Evolutionary conservation across 2,113 vertebrate genomes (phyloP), one percentile per base, ranked within the genome.

Genomic region (Hippolais icterina): DNA sequence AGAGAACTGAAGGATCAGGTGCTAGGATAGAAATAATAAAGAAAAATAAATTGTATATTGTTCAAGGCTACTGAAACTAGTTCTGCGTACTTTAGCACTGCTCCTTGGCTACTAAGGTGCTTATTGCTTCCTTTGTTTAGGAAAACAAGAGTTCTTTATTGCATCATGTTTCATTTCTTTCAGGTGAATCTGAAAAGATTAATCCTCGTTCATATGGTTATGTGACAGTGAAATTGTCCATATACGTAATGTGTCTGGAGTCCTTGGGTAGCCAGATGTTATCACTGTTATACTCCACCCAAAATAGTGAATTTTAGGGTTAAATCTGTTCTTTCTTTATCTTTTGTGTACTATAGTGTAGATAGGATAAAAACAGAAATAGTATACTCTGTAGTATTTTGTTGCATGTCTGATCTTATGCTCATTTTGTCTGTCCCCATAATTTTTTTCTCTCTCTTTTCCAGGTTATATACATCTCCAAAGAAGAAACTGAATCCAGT

Each of bases 401-500:
- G 29, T 85, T 91, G 74, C 27, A 17, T 60, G 27, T 29, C 52
- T 76, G 24, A 49, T 72, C 20, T 75, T 74, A 21, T 1, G 4
- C 41, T 70, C 4, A 4, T 66, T 94, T 85, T 70, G 4, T 89
- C 39, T 75, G 35, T 64, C 18, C 35, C 87, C 16, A 66, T 8
- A 52, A 16, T 4, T 15, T 63, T 65, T 29, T 68, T 71, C 29
- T 5, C 25, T 61, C 19, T 96, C 71, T 83, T 87, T 97, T 94
- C 76, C 87, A 99, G 99, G 99, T 97, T 99, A 22, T 99, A 99
- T 86, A 98, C 98, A 10, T 98, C 98, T 97, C 98, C 99, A 56
- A 99, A 99, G 97, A 98, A 99, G 97, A 98, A 98, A 96, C 92
- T 98, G 96, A 99, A 98, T 86, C 98, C 99, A 69, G 80, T 98